Base-by-base conservation (phyloP, 2,797 vertebrate species). In the Botia kubotai region DNA sequence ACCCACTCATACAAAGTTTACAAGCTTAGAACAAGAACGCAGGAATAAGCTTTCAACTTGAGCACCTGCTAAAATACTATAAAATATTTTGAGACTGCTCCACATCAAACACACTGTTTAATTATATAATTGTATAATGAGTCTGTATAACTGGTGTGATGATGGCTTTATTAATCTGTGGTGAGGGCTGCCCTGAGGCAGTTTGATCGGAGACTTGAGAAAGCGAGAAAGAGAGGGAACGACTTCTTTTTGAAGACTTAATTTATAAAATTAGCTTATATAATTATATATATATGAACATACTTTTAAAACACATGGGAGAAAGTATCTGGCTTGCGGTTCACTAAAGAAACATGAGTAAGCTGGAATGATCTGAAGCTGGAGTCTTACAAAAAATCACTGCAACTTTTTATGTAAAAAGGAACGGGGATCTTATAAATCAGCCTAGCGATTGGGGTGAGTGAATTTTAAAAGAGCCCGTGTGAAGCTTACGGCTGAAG, bases 41-140 rank as follows among this genome's bases (percentile, higher is more conserved):
- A 36, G 4, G n/a, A 53, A 33, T 77, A 19, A 39, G 33, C 6
- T 57, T 68, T 68, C 21, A 16, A 10, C 33, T 58, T 12, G 76
- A 78, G 29, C 6, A 4, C 23, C 66, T 58, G 19, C 58, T 14
- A 19, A 60, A 70, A 70, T 6, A 21, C 23, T 33, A 29, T 14
- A 29, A 77, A 46, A 50, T 19, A 48, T 48, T 48, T 19, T 6
- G n/a, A 70, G 55, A 70, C 17, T 7, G 13, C 58, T 50, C 55
- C 13, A 36, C 39, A 71, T 62, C 21, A 78, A 78, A 78, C 48
- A 60, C 19, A 48, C 36, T 11, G 53, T 60, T 78, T 77, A 77
- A 77, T 29, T 78, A 36, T 70, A 23, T 78, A 70, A 60, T 70
- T 70, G 67, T 70, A 58, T 70, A 78, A 60, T 21, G 16, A 21